Evolutionary conservation across 1,140 invertebrate genomes (phyloP).

Genomic region (Dendroctonus ponderosae): DNA sequence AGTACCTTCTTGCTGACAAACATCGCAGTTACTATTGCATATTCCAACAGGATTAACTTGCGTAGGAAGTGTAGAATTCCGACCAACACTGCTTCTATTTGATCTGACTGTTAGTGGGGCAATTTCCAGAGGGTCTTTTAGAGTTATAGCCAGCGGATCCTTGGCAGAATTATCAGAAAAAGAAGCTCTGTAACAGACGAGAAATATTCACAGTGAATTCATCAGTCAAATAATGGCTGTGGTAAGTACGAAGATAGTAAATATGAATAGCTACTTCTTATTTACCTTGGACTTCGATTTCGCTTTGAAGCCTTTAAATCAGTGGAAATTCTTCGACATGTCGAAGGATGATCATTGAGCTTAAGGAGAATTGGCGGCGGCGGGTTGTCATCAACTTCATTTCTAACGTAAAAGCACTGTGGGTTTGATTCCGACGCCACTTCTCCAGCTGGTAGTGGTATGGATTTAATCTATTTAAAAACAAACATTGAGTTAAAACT

Average conservation of each 20-base stretch:
- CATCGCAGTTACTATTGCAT: conserved; percentile 56
- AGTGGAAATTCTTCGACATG: conserved; percentile 2
- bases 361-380: conserved; percentile 51
- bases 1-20: conserved; percentile 62
- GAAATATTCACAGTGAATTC: neutral
- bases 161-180: conserved; percentile 12
- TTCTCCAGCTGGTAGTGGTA: conserved; percentile 73
- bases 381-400: conserved; percentile 66
- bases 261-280: conserved; percentile 1
- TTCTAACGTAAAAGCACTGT: conserved; percentile 70
- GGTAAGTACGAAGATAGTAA: neutral
- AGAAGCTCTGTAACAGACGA: conserved; percentile 3
- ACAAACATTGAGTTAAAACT: conserved; percentile 12
- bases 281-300: conserved; percentile 32
- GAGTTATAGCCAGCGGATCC: conserved; percentile 15
- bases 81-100: conserved; percentile 8
- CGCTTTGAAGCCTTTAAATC: conserved; percentile 19
- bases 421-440: conserved; percentile 59
- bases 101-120: conserved; percentile 6
- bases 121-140: conserved; percentile 9
- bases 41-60: neutral
- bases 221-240: neutral
- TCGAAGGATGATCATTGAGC: neutral
- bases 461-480: conserved; percentile 68
- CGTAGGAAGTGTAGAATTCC: conserved; percentile 49